Evolutionary conservation across 2,113 vertebrate species (phyloP).

Genomic region (Columbina picui): DNA sequence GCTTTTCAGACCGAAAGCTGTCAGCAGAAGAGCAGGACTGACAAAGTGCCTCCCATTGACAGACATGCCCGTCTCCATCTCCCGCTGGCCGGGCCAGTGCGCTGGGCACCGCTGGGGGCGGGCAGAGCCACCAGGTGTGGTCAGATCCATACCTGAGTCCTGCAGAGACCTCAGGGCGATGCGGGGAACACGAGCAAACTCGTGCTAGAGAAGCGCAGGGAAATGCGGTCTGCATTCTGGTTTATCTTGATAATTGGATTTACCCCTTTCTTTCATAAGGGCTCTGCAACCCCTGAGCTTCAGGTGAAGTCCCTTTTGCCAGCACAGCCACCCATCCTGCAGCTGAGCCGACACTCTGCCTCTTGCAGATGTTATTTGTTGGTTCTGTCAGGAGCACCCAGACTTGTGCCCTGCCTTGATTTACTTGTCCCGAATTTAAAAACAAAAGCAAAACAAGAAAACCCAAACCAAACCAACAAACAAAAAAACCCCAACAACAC

Average conservation of each 20-base stretch:
- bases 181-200: fast-evolving
- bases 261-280: background rate
- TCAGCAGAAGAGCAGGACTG: background rate
- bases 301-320: background rate
- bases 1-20: slow-evolving; percentile 8
- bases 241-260: background rate
- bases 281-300: too few relatives aligned
- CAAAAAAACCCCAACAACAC: too few relatives aligned
- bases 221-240: too few relatives aligned
- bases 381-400: background rate
- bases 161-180: background rate
- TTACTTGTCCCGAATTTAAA: background rate
- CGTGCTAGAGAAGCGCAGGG: background rate
- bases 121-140: too few relatives aligned
- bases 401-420: background rate
- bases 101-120: background rate
- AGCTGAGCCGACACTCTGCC: background rate
- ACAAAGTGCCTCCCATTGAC: background rate
- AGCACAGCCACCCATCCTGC: background rate
- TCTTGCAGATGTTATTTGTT: background rate
- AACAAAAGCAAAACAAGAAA: too few relatives aligned
- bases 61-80: fast-evolving
- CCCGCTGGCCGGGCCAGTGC: background rate
- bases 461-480: too few relatives aligned
- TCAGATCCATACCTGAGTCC: background rate